These are phyloP conservation scores for Euphydryas editha DNA, from an alignment of 2,888 invertebrate genomes.

Conservation along the genomic window DNA sequence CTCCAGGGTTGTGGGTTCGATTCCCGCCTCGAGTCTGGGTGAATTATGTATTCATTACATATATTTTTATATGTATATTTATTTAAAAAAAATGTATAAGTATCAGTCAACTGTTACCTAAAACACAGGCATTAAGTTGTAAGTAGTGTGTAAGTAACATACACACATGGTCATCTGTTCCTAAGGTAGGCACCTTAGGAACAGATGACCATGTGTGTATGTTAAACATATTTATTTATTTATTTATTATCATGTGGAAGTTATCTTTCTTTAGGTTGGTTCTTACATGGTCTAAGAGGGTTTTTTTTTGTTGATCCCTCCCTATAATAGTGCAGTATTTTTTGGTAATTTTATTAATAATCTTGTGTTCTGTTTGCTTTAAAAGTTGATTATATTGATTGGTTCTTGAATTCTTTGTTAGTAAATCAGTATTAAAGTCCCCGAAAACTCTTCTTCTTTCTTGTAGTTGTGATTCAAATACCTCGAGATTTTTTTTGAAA, in stretches of 20 bases:
- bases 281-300: constrained; percentile 23
- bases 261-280: constrained; percentile 16
- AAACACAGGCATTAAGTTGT: too few relatives aligned
- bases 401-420: background rate
- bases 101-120: too few relatives aligned
- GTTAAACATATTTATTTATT: too few relatives aligned
- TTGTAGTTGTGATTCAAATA: constrained; percentile 7
- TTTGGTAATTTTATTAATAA: constrained; percentile 13
- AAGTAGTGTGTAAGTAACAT: too few relatives aligned
- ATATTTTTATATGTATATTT: too few relatives aligned
- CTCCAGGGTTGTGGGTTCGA: constrained; percentile 19
- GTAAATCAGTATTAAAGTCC: constrained; percentile 1
- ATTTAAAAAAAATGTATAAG: too few relatives aligned
- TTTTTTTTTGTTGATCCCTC: constrained; percentile 16
- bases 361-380: constrained; percentile 30
- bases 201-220: too few relatives aligned
- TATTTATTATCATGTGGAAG: constrained; percentile 20
- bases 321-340: constrained; percentile 16
- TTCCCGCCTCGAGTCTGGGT: too few relatives aligned
- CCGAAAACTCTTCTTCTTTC: constrained; percentile 4
- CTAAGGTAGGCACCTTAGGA: too few relatives aligned
- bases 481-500: background rate
- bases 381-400: constrained; percentile 10
- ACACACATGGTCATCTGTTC: too few relatives aligned
- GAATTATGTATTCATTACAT: too few relatives aligned